Percentiles rank a stretch among this genome's conserved stretches.
phyloP scores from a whole-genome alignment of 1,140 invertebrate genomes.

The Ostrea edulis region DNA sequence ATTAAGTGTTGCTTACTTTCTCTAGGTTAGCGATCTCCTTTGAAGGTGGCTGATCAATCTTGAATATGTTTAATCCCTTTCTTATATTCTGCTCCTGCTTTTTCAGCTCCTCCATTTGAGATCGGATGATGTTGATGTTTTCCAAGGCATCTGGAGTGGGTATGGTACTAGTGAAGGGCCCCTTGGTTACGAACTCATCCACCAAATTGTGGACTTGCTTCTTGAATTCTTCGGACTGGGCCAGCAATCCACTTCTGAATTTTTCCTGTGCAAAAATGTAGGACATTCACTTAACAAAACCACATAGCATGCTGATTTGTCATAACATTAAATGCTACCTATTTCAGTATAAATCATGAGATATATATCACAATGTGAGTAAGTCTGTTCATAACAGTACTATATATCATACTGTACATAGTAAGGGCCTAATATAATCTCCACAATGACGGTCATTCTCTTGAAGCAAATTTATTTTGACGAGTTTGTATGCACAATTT shows the following conservation, averaged over 20 bases:
- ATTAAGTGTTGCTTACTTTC: conserved; percentile 78
- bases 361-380: too few relatives aligned
- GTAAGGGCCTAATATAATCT: too few relatives aligned
- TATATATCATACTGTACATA: too few relatives aligned
- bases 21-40: conserved; percentile 86
- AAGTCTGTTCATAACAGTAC: too few relatives aligned
- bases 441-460: too few relatives aligned
- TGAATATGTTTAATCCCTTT: conserved; percentile 87
- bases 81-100: conserved; percentile 85
- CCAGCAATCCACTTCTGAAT: conserved; percentile 85
- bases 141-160: conserved; percentile 82
- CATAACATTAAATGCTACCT: too few relatives aligned
- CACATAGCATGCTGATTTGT: too few relatives aligned
- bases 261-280: conserved; percentile 80
- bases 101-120: conserved; percentile 83
- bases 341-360: too few relatives aligned
- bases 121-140: conserved; percentile 83
- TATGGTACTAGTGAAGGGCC: conserved; percentile 80
- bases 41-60: conserved; percentile 86
- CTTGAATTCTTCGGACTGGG: conserved; percentile 85
- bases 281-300: too few relatives aligned
- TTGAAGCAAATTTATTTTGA: too few relatives aligned
- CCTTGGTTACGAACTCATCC: conserved; percentile 84
- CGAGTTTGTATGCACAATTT: too few relatives aligned
- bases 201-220: conserved; percentile 83